phyloP scores from a whole-genome alignment of 2,888 invertebrate species.

The Epiblema foenella region DNA sequence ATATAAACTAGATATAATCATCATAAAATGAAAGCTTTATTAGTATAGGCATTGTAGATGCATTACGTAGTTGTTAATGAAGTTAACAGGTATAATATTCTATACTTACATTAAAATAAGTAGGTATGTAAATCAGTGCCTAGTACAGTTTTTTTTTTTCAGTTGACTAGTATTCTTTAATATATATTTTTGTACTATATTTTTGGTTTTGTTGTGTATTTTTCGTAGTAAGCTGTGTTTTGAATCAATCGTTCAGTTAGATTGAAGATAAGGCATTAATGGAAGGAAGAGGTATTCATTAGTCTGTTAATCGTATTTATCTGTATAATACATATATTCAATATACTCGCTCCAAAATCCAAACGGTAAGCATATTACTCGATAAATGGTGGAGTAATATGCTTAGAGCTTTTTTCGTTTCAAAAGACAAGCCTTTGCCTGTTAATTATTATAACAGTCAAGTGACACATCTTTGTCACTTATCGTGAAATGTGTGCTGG shows the following conservation, averaged over 20 bases:
- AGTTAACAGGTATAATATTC: conserved; percentile 40
- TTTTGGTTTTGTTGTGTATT: conserved; percentile 37
- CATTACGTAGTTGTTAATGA: conserved; percentile 38
- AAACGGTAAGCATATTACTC: not conserved
- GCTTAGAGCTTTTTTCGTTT: not conserved
- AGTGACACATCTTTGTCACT: not conserved
- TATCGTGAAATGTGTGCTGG: no score
- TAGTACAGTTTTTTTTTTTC: conserved; percentile 31
- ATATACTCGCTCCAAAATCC: not conserved
- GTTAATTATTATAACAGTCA: no score
- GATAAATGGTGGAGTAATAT: not conserved
- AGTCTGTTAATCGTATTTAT: not conserved
- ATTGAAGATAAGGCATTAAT: not conserved
- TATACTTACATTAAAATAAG: conserved; percentile 24
- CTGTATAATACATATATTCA: not conserved
- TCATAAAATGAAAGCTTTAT: conserved; percentile 79
- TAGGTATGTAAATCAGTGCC: conserved; percentile 42
- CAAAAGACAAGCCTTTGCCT: no score
- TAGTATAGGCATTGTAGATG: conserved; percentile 64
- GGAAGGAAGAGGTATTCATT: not conserved
- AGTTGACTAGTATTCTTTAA: conserved; percentile 34
- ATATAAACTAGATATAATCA: conserved; percentile 66
- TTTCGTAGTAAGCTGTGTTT: conserved; percentile 24
- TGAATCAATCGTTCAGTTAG: conserved; percentile 9
- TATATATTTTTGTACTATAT: conserved; percentile 40